These are phyloP conservation scores for Vesta saturnalis DNA, from an alignment of 2,888 invertebrate species.

Conservation along the genomic window DNA sequence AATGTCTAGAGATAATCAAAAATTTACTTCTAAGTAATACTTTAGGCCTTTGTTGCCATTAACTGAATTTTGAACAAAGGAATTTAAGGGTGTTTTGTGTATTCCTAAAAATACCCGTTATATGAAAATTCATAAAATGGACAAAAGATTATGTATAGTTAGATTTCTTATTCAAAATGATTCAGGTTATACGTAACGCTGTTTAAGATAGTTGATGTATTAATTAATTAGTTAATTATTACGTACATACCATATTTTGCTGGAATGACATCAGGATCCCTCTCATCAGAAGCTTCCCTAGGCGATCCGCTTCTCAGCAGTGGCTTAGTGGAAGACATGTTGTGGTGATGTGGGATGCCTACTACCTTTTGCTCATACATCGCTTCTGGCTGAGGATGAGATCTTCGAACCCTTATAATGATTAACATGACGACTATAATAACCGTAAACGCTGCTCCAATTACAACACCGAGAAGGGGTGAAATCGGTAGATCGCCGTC, in stretches of 20 bases:
- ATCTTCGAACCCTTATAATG: slow-evolving; percentile 63
- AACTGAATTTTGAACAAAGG: too few relatives aligned
- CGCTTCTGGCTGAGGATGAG: slow-evolving; percentile 51
- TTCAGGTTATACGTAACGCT: not conserved
- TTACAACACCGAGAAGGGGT: slow-evolving; percentile 66
- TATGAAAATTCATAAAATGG: too few relatives aligned
- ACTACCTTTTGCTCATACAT: slow-evolving; percentile 61
- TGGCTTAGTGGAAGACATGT: slow-evolving; percentile 58
- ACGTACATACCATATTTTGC: slow-evolving; percentile 73
- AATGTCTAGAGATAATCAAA: too few relatives aligned
- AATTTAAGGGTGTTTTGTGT: too few relatives aligned
- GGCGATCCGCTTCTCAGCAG: slow-evolving; percentile 58
- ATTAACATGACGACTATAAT: slow-evolving; percentile 65
- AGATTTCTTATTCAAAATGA: too few relatives aligned
- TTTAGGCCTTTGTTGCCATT: too few relatives aligned
- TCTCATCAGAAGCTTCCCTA: slow-evolving; percentile 64
- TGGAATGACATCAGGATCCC: slow-evolving; percentile 80
- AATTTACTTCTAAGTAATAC: too few relatives aligned
- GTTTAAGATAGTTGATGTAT: slow-evolving; percentile 18
- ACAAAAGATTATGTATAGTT: too few relatives aligned
- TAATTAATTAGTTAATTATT: slow-evolving; percentile 23
- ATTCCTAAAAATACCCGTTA: too few relatives aligned
- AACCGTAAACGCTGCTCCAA: slow-evolving; percentile 66
- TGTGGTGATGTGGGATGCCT: slow-evolving; percentile 51
- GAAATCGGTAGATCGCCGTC: slow-evolving; percentile 67